Evolutionary conservation across 2,797 vertebrate species (phyloP).

Genomic region (Muraenolepis orangiensis): DNA sequence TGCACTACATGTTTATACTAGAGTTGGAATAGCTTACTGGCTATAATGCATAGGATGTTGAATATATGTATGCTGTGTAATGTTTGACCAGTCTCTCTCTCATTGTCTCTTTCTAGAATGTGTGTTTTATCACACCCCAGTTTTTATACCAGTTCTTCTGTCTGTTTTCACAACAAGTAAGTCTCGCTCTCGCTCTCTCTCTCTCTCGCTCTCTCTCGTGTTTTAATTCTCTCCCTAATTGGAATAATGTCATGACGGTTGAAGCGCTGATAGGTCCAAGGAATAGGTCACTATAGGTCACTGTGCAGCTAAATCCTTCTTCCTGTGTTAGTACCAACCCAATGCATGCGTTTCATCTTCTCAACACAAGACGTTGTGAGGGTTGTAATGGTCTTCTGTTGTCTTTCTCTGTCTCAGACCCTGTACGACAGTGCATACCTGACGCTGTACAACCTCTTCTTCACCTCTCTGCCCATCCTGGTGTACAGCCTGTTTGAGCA

Average conservation of each 20-base stretch:
- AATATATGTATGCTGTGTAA: neutral
- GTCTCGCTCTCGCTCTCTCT: conserved; percentile 57
- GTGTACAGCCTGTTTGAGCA: conserved; percentile 98
- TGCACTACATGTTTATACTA: no score
- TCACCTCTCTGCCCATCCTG: conserved; percentile 97
- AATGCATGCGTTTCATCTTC: neutral
- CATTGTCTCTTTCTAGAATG: conserved; percentile 83
- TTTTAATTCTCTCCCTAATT: neutral
- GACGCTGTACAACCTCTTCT: conserved; percentile 99
- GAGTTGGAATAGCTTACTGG: no score
- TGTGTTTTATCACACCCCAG: conserved; percentile 99
- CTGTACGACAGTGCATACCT: conserved; percentile 98
- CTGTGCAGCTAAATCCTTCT: neutral
- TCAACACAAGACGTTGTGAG: neutral
- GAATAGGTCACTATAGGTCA: neutral
- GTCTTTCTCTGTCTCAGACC: conserved; percentile 75
- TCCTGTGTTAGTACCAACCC: neutral
- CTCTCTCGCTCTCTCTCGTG: conserved; percentile 20
- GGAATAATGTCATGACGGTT: no score
- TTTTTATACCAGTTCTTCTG: conserved; percentile 99
- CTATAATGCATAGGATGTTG: no score
- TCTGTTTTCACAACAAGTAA: conserved; percentile 99
- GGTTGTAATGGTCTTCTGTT: neutral
- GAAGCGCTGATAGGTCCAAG: neutral
- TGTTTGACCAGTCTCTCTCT: neutral